Conservation (phyloP, 2,797 vertebrate species). For the Spondyliosoma cantharus region DNA sequence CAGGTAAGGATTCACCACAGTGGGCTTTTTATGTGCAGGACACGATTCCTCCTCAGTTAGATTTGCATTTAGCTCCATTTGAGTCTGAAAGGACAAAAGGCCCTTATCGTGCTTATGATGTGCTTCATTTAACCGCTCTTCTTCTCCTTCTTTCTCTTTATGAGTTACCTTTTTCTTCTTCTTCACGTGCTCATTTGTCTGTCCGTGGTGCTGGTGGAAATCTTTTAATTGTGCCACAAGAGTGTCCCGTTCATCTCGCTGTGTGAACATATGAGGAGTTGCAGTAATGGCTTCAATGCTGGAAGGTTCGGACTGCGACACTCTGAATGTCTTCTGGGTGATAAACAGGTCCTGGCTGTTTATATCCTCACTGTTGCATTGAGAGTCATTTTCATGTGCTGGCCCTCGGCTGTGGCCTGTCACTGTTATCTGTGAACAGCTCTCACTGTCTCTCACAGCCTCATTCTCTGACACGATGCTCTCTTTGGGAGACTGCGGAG, state of each 20-base stretch:
- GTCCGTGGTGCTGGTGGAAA: slow-evolving; percentile 1
- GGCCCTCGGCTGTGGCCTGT: background rate
- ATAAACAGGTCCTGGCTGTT: slow-evolving; percentile 88
- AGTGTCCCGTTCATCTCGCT: background rate
- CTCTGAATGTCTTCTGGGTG: slow-evolving; percentile 83
- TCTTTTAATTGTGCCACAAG: background rate
- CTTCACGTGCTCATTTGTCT: background rate
- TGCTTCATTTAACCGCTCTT: background rate
- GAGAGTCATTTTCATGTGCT: slow-evolving; percentile 51
- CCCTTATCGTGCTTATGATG: background rate
- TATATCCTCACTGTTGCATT: slow-evolving; percentile 67
- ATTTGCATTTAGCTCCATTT: background rate
- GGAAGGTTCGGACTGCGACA: slow-evolving; percentile 56
- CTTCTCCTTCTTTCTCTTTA: background rate
- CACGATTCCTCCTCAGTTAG: background rate
- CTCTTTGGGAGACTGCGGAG: background rate
- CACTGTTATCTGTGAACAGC: background rate
- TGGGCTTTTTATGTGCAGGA: background rate
- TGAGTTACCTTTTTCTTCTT: background rate
- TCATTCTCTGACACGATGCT: background rate
- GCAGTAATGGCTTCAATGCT: slow-evolving; percentile 48
- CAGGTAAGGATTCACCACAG: slow-evolving; percentile 4
- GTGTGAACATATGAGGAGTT: background rate
- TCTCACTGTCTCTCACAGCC: background rate
- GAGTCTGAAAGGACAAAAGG: background rate